A percentile compares a stretch with the other conserved stretches of the same genome.
Conservation (phyloP, 2,113 vertebrate genomes). For the Thamnophis sirtalis region DNA sequence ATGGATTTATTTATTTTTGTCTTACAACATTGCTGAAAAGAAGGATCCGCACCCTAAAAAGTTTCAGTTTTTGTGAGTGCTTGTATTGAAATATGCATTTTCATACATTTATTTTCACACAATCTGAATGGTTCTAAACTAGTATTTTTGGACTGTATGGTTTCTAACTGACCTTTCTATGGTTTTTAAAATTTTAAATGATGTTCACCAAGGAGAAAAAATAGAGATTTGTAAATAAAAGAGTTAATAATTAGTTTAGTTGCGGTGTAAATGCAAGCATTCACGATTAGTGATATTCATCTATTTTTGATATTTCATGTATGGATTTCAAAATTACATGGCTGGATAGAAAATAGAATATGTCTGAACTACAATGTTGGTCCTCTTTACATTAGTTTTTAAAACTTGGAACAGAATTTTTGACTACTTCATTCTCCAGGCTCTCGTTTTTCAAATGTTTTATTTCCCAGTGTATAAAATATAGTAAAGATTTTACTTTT, state of each 20-base stretch:
- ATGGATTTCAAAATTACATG: conserved; percentile 60
- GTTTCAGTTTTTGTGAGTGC: conserved; percentile 42
- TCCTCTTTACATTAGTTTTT: conserved; percentile 67
- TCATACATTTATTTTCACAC: conserved; percentile 69
- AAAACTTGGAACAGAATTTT: conserved; percentile 58
- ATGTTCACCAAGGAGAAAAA: conserved; percentile 68
- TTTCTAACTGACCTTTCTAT: conserved; percentile 76
- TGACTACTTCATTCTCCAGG: conserved; percentile 57
- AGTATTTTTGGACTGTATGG: conserved; percentile 65
- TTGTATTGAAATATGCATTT: conserved; percentile 53
- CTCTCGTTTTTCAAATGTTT: conserved; percentile 57
- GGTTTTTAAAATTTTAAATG: conserved; percentile 77
- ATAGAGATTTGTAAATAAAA: conserved; percentile 78
- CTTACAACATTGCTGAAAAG: conserved; percentile 46
- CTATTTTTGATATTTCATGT: conserved; percentile 84
- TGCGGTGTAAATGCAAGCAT: conserved; percentile 75
- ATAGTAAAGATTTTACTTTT: conserved; percentile 38
- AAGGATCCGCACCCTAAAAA: conserved; percentile 41
- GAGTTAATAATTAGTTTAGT: conserved; percentile 72
- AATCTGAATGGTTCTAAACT: conserved; percentile 63
- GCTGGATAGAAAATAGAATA: conserved; percentile 51
- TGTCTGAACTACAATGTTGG: conserved; percentile 45
- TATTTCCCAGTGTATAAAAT: conserved; percentile 54
- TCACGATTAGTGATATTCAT: conserved; percentile 74
- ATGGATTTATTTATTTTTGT: conserved; percentile 8